Conservation (phyloP, 2,113 vertebrate species). For the Narcine bancroftii region DNA sequence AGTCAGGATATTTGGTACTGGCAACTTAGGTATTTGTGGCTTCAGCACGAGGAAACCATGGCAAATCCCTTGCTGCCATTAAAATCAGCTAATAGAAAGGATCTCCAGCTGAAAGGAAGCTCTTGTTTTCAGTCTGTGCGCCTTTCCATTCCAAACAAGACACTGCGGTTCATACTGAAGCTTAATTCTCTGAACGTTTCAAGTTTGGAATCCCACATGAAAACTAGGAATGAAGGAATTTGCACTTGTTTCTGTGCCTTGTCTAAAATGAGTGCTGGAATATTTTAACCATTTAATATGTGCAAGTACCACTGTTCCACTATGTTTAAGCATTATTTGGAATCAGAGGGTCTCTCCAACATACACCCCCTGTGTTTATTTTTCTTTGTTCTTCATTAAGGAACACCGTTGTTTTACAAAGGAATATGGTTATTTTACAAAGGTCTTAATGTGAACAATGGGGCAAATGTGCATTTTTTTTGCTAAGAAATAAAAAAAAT, state of each 20-base stretch:
- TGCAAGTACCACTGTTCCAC: not conserved
- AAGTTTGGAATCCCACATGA: not conserved
- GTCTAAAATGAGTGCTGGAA: not conserved
- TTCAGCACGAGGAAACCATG: conserved; percentile 17
- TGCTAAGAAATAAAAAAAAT: conserved; percentile 18
- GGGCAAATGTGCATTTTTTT: not conserved
- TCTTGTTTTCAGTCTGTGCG: not conserved
- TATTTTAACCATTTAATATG: conserved; percentile 18
- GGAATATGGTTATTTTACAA: not conserved
- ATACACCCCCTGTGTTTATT: too few species aligned
- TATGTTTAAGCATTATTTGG: not conserved
- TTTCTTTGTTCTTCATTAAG: not conserved
- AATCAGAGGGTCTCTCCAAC: not conserved
- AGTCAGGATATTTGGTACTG: conserved; percentile 2
- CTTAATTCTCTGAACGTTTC: not conserved
- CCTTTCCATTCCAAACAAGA: conserved; percentile 11
- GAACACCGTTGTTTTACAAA: not conserved
- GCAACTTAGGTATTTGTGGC: conserved; percentile 16
- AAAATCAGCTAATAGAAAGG: conserved; percentile 30
- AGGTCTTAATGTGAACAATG: not conserved
- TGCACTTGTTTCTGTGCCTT: not conserved
- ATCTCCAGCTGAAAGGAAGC: conserved; percentile 15
- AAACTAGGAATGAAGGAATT: not conserved
- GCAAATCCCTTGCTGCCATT: conserved; percentile 18
- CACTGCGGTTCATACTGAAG: conserved; percentile 1